These are phyloP conservation scores for Pyrrhosoma nymphula DNA, from an alignment of 2,888 invertebrate species.

Conservation along the genomic window DNA sequence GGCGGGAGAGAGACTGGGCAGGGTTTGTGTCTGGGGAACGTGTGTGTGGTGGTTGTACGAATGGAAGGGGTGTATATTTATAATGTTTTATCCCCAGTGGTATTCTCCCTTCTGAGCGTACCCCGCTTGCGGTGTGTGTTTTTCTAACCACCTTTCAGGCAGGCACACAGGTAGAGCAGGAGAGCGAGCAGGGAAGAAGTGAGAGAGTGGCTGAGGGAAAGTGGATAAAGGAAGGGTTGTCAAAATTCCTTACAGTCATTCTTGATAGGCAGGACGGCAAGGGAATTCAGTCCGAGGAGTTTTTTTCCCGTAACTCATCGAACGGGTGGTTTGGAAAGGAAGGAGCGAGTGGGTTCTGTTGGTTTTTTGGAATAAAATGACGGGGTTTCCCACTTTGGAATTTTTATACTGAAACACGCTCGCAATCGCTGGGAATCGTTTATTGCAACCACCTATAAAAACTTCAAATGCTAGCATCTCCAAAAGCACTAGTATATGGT, in stretches of 20 bases:
- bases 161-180: neutral
- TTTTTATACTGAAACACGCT: neutral
- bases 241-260: conserved; percentile 48
- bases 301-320: neutral
- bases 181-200: neutral
- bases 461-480: neutral
- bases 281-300: neutral
- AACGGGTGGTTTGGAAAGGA: neutral
- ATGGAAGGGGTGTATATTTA: conserved; percentile 26
- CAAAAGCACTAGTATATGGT: neutral
- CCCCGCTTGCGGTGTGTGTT: conserved; percentile 30
- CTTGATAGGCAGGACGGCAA: neutral
- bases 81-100: conserved; percentile 5
- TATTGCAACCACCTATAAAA: neutral
- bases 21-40: neutral
- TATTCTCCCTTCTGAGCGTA: neutral
- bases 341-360: neutral
- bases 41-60: neutral
- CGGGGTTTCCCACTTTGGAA: neutral
- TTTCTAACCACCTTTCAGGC: conserved; percentile 38
- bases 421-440: neutral
- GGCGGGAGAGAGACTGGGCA: neutral
- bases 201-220: neutral
- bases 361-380: neutral
- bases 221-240: conserved; percentile 22